Evolutionary conservation across 1,140 invertebrate species (phyloP).

Genomic region (Amphibalanus amphitrite): DNA sequence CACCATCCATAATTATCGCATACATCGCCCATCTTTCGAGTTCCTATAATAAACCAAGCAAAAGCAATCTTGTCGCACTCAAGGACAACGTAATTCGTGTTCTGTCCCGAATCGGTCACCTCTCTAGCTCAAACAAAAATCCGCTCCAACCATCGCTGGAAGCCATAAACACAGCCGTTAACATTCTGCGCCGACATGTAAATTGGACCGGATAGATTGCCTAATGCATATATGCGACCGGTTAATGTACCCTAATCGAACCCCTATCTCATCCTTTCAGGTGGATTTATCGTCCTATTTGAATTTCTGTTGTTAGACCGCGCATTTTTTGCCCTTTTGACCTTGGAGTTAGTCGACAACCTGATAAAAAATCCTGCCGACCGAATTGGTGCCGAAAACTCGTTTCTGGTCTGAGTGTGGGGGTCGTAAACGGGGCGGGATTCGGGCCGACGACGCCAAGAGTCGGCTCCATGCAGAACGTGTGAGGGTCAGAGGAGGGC

Average conservation of each 20-base stretch:
- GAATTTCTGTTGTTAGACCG: background rate
- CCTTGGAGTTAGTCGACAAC: background rate
- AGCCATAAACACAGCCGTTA: background rate
- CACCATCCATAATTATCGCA: too few species aligned
- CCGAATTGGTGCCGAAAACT: background rate
- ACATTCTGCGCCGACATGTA: background rate
- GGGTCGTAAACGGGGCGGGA: background rate
- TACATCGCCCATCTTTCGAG: too few species aligned
- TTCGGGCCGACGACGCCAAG: too few species aligned
- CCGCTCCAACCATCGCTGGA: background rate
- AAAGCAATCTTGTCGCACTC: too few species aligned
- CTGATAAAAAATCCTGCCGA: background rate
- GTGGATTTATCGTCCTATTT: background rate
- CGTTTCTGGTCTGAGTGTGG: background rate
- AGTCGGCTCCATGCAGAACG: background rate
- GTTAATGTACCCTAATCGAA: background rate
- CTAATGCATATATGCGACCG: background rate
- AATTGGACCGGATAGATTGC: background rate
- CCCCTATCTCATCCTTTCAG: background rate
- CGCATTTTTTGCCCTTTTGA: constrained; percentile 1
- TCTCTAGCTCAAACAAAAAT: too few species aligned
- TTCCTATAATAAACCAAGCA: too few species aligned
- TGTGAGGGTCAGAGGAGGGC: too few species aligned
- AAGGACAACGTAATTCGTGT: too few species aligned
- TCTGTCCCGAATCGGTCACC: too few species aligned